These are phyloP conservation scores for Argyrosomus japonicus DNA, from an alignment of 2,113 vertebrate genomes.

Conservation along the genomic window DNA sequence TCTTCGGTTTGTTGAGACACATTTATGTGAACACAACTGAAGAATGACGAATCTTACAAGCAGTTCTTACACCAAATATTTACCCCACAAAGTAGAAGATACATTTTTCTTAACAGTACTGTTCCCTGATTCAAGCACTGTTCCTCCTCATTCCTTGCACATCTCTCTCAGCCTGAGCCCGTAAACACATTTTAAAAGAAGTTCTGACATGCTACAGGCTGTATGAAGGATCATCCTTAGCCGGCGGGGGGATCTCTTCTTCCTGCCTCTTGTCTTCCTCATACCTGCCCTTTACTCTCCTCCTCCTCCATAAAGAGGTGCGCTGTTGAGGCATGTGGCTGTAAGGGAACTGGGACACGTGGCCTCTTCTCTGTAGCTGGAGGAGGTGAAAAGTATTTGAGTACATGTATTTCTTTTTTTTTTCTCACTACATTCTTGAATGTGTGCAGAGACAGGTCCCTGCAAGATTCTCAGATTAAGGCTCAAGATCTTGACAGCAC, in stretches of 20 bases:
- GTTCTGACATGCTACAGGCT: slow-evolving; percentile 31
- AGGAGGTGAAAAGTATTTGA: slow-evolving; percentile 51
- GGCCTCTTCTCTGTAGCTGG: slow-evolving; percentile 46
- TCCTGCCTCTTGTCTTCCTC: slow-evolving; percentile 43
- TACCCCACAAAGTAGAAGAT: not conserved
- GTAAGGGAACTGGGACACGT: slow-evolving; percentile 32
- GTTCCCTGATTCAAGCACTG: not conserved
- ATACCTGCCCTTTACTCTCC: slow-evolving; percentile 38
- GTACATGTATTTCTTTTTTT: not conserved
- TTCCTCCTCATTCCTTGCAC: not conserved
- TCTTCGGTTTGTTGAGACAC: not conserved
- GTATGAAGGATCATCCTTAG: slow-evolving; percentile 21
- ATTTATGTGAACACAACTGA: not conserved
- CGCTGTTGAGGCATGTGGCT: slow-evolving; percentile 57
- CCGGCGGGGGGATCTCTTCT: slow-evolving; percentile 16
- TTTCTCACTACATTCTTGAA: slow-evolving; percentile 51
- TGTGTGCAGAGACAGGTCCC: slow-evolving; percentile 58
- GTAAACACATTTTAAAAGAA: not conserved
- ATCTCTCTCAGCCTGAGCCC: not conserved
- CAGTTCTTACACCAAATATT: not conserved
- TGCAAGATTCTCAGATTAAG: slow-evolving; percentile 22
- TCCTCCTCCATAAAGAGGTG: slow-evolving; percentile 40
- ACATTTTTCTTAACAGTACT: not conserved
- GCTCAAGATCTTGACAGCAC: too few relatives aligned
- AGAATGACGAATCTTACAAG: not conserved